Percentiles rank a stretch among this genome's conserved stretches.
These are phyloP conservation scores for Pseudomyrmex gracilis DNA, from an alignment of 1,140 invertebrate genomes.

Conservation along the genomic window DNA sequence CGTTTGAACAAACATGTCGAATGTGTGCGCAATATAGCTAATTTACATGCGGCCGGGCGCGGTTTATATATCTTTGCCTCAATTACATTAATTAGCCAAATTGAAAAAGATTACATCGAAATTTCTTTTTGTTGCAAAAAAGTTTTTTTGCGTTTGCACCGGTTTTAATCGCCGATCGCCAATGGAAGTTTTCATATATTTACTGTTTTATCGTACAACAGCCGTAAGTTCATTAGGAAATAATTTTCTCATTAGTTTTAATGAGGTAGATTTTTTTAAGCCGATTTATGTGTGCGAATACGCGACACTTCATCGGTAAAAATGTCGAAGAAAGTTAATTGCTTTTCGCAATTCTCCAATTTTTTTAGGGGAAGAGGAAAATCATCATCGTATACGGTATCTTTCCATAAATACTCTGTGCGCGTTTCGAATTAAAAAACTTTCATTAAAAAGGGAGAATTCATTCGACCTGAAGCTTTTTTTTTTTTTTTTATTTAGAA, in stretches of 20 bases:
- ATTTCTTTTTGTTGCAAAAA: neutral
- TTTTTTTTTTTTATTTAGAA: too few relatives aligned
- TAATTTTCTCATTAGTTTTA: neutral
- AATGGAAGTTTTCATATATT: neutral
- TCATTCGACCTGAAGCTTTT: too few relatives aligned
- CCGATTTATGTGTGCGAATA: neutral
- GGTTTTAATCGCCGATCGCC: neutral
- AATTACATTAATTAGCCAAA: neutral
- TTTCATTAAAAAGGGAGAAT: neutral
- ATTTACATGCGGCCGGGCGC: neutral
- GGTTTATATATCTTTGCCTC: neutral
- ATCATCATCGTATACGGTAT: neutral
- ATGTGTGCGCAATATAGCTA: neutral
- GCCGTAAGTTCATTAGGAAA: neutral
- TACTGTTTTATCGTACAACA: neutral
- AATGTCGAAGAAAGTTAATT: neutral
- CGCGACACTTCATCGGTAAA: neutral
- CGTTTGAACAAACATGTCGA: neutral
- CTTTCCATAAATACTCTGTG: neutral
- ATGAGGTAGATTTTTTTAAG: neutral
- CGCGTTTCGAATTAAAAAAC: slow-evolving; percentile 18
- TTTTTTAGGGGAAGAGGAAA: neutral
- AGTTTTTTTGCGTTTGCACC: neutral
- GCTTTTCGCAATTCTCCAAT: neutral
- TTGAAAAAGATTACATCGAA: neutral